phyloP scores from a whole-genome alignment of 2,797 vertebrate genomes.

The Trematomus bernacchii region DNA sequence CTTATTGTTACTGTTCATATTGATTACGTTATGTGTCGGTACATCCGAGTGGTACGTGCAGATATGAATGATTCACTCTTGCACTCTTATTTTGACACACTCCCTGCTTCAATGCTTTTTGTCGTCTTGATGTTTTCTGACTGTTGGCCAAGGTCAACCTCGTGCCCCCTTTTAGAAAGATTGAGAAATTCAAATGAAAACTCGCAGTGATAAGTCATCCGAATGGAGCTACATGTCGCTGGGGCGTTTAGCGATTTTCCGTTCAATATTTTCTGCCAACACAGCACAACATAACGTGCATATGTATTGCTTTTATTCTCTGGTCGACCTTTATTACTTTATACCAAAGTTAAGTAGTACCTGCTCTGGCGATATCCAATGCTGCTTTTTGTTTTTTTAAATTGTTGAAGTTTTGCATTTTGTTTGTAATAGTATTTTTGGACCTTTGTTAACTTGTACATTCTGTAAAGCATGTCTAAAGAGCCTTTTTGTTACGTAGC shows the following conservation, averaged over 20 bases:
- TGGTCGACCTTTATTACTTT: conserved; percentile 64
- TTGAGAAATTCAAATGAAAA: conserved; percentile 16
- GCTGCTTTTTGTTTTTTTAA: conserved; percentile 78
- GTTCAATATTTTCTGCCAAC: conserved; percentile 25
- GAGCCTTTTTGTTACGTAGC: conserved; percentile 82
- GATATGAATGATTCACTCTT: neutral
- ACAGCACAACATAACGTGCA: conserved; percentile 43
- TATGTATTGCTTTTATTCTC: conserved; percentile 54
- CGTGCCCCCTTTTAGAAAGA: conserved; percentile 7
- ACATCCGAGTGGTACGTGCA: conserved; percentile 2
- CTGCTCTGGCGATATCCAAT: conserved; percentile 76
- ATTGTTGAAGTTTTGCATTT: conserved; percentile 50
- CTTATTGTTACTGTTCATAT: neutral
- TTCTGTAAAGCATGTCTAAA: conserved; percentile 88
- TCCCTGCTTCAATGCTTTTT: neutral
- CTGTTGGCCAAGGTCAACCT: conserved; percentile 17
- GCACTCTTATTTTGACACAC: neutral
- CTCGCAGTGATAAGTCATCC: conserved; percentile 9
- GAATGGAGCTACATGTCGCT: conserved; percentile 12
- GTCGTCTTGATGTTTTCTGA: conserved; percentile 3
- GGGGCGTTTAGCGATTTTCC: conserved; percentile 18
- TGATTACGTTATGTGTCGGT: neutral
- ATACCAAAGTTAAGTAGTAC: conserved; percentile 86
- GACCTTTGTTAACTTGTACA: conserved; percentile 81
- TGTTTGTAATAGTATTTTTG: conserved; percentile 58